Percentiles rank a stretch among this genome's conserved stretches.
Evolutionary conservation across 2,888 invertebrate species (phyloP).

Genomic region (Toxonevra muliebris): DNA sequence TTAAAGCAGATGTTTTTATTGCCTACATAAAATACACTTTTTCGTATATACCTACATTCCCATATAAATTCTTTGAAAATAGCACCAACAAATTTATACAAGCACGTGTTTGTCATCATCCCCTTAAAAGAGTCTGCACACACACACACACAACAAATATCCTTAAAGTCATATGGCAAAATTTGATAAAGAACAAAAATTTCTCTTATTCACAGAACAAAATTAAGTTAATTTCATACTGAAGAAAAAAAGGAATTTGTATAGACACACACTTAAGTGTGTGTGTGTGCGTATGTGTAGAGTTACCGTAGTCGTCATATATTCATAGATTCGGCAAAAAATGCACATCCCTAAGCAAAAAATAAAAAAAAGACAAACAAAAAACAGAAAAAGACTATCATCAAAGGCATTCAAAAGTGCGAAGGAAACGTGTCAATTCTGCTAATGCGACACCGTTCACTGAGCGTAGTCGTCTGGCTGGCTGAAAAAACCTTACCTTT

Average conservation of each 20-base stretch:
- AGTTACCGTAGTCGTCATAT: neutral
- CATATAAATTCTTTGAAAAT: no score
- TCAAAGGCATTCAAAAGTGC: constrained; percentile 6
- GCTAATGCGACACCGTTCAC: neutral
- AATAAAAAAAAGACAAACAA: neutral
- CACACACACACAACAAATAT: neutral
- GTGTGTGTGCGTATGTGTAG: neutral
- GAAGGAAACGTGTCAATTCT: constrained; percentile 5
- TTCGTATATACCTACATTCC: no score
- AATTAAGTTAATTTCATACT: constrained; percentile 21
- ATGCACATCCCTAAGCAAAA: constrained; percentile 2
- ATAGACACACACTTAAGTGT: neutral
- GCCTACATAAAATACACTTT: no score
- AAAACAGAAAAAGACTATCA: neutral
- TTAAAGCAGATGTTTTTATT: no score
- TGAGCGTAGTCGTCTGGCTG: neutral
- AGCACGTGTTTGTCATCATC: neutral
- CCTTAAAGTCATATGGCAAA: no score
- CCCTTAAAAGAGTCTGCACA: constrained; percentile 4
- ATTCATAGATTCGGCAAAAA: constrained; percentile 4
- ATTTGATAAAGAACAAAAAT: constrained; percentile 10
- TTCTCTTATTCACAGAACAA: constrained; percentile 7
- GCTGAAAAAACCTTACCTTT: no score
- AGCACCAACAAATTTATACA: neutral
- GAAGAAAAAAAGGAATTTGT: neutral